phyloP scores from a whole-genome alignment of 1,140 invertebrate species.

The Drosophila ananassae region DNA sequence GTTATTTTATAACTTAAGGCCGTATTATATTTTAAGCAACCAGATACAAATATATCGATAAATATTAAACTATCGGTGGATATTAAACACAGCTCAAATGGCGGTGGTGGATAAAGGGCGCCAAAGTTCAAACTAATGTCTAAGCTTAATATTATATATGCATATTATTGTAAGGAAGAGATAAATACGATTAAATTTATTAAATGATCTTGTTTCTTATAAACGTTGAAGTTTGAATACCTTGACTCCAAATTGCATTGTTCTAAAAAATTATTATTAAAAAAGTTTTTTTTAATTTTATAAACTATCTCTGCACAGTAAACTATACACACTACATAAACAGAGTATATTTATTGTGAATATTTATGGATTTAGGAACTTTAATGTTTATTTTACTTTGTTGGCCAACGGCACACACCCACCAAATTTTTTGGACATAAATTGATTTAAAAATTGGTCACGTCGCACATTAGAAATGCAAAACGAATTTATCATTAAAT shows the following conservation, averaged over 20 bases:
- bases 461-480: constrained; percentile 3
- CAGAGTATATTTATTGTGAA: background rate
- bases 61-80: background rate
- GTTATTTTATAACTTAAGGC: no score
- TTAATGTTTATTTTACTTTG: background rate
- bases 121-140: background rate
- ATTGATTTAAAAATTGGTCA: background rate
- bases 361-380: background rate
- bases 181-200: background rate
- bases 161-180: background rate
- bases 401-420: background rate
- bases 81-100: background rate
- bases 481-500: constrained; percentile 6
- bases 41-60: constrained; percentile 3
- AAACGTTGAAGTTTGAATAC: no score
- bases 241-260: no score
- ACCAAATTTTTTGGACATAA: background rate
- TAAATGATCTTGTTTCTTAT: background rate
- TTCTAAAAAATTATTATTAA: no score
- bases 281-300: no score
- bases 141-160: no score
- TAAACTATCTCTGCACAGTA: no score
- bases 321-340: no score
- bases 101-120: background rate
- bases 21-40: background rate